Base-by-base conservation (phyloP, 2,888 invertebrate genomes). In the Lepidocyrtoides sp. region DNA sequence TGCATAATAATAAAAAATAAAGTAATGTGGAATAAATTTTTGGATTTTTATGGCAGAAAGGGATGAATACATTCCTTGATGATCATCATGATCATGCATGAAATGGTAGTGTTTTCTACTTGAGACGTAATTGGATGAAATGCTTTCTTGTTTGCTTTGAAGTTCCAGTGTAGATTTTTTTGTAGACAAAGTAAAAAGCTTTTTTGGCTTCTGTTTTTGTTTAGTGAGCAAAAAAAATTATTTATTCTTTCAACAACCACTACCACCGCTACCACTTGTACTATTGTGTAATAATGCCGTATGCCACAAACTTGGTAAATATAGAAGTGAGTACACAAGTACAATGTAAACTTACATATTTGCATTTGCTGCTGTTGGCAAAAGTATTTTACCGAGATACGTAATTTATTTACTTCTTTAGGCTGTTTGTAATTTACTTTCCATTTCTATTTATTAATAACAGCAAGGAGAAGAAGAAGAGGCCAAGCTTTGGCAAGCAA, bases 201-300 rank as follows among this genome's bases (percentile, higher is more conserved):
- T 36, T 69, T 32, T 72, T 72, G 72, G 72, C 72, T 72, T 72
- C 44, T 72, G 72, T 72, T 72, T 72, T 44, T 72, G 72, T 72
- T 36, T 17, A 44, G 4, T n/a, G 32, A 17, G 12, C 8, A 23
- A 20, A 44, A 72, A 23, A 29, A 23, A 26, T 7, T 63, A 14
- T 2, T 3, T 23, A 63, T 63, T 29, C 1, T 60, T 48, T 48
- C 12, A 36, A 7, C 36, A 4, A 36, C 36, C 7, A 36, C 36
- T 36, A 36, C 36, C 36, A 36, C 36, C 7, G 7, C 36, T 36
- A 36, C 36, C 36, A 36, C 36, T 36, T 36, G 36, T 36, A 12
- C 51, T 23, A 4, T 57, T 57, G 57, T 57, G 57, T 10, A 57
- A 57, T 29, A 63, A 63, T 63, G 29, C 0, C 29, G 63, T 63